These are phyloP conservation scores for Mactra quadrangularis DNA, from an alignment of 1,140 invertebrate genomes.

Conservation along the genomic window DNA sequence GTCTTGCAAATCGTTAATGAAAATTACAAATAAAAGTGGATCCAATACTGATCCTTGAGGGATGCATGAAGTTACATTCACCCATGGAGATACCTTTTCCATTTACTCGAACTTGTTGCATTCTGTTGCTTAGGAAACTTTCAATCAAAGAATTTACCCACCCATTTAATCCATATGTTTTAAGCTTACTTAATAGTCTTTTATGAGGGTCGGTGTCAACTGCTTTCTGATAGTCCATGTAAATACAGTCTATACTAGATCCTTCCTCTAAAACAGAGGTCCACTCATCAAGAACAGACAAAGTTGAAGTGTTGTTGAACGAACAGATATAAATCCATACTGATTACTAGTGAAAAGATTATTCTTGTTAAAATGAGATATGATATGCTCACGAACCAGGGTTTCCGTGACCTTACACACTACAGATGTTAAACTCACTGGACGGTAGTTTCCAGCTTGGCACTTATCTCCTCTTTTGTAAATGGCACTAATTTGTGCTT, in stretches of 20 bases:
- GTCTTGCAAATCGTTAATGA: conserved; percentile 66
- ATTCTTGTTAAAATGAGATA: background rate
- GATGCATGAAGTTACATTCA: conserved; percentile 44
- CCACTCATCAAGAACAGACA: conserved; percentile 33
- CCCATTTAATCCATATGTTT: background rate
- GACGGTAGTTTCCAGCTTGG: background rate
- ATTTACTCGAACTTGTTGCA: conserved; percentile 60
- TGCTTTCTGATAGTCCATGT: conserved; percentile 34
- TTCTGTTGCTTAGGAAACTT: conserved; percentile 51
- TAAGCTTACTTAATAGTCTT: conserved; percentile 10
- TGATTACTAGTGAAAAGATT: conserved; percentile 16
- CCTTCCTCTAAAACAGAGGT: conserved; percentile 4
- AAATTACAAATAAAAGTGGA: conserved; percentile 63
- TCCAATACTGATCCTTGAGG: conserved; percentile 51
- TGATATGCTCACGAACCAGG: background rate
- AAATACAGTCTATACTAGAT: conserved; percentile 4
- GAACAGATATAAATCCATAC: background rate
- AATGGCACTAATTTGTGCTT: background rate
- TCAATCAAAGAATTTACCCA: conserved; percentile 50
- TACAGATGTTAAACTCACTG: conserved; percentile 27
- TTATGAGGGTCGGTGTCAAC: conserved; percentile 32
- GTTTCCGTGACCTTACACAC: conserved; percentile 24
- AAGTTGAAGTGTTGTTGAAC: conserved; percentile 27
- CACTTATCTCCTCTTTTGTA: conserved; percentile 31
- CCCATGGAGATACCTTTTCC: conserved; percentile 12